A percentile compares a stretch with the other conserved stretches of the same genome.
Evolutionary conservation across 2,888 invertebrate species (phyloP).

Genomic region (Melolontha melolontha): DNA sequence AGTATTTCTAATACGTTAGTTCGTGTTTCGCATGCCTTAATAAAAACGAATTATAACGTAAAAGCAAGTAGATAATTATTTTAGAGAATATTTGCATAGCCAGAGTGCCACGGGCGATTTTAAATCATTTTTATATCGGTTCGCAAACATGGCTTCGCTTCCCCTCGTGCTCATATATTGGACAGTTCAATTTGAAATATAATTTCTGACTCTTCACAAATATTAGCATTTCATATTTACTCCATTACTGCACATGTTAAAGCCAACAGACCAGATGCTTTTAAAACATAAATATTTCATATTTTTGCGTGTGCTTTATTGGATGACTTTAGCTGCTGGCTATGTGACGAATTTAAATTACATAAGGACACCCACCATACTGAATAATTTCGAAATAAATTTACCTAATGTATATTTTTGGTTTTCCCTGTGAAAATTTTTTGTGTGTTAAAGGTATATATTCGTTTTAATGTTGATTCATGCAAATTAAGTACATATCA

Average conservation of each 20-base stretch:
- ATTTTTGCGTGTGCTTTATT: constrained; percentile 58
- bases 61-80: constrained; percentile 53
- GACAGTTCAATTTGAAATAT: constrained; percentile 65
- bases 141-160: constrained; percentile 51
- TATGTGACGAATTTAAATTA: constrained; percentile 63
- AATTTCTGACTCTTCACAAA: constrained; percentile 62
- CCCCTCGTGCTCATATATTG: constrained; percentile 47
- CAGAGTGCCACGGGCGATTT: constrained; percentile 52
- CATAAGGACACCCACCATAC: constrained; percentile 61
- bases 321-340: constrained; percentile 57
- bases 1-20: constrained; percentile 8
- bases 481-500: constrained; percentile 16
- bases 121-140: constrained; percentile 56
- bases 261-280: constrained; percentile 56
- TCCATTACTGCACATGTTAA: constrained; percentile 62
- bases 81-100: constrained; percentile 53
- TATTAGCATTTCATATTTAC: constrained; percentile 66
- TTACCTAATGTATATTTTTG: constrained; percentile 51
- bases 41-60: constrained; percentile 53
- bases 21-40: constrained; percentile 29
- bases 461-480: constrained; percentile 31
- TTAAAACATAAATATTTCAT: constrained; percentile 59
- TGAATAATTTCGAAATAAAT: constrained; percentile 62
- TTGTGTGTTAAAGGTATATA: constrained; percentile 20
- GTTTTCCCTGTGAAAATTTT: constrained; percentile 41